Evolutionary conservation across 2,113 vertebrate species (phyloP).

Genomic region (Leptodactylus fuscus): DNA sequence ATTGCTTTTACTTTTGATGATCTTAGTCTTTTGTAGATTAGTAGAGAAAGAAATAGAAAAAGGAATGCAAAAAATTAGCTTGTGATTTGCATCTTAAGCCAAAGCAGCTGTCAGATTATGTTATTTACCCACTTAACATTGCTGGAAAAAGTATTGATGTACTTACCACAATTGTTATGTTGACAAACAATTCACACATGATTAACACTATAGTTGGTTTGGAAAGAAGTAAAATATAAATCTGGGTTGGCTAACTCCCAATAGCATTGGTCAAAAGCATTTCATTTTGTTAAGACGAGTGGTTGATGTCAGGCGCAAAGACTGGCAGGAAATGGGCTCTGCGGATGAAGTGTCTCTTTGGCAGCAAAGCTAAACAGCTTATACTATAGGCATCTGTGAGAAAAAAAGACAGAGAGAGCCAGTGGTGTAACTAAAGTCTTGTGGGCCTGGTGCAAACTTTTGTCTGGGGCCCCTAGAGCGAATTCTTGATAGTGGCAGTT

Average conservation of each 20-base stretch:
- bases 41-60: background rate
- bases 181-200: constrained; percentile 42
- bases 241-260: background rate
- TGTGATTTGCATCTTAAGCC: constrained; percentile 49
- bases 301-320: no score
- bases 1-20: constrained; percentile 44
- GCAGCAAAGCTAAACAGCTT: no score
- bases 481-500: no score
- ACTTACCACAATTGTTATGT: constrained; percentile 32
- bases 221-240: background rate
- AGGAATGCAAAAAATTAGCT: constrained; percentile 31
- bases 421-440: no score
- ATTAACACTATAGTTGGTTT: background rate
- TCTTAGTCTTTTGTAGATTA: constrained; percentile 45
- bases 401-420: no score
- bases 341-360: no score
- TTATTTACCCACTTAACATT: constrained; percentile 54
- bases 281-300: background rate
- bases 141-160: constrained; percentile 36
- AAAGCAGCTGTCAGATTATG: constrained; percentile 54
- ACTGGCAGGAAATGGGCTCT: no score
- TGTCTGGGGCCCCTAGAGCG: no score
- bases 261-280: background rate
- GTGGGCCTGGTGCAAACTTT: no score
- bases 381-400: no score